A percentile compares a stretch with the other conserved stretches of the same genome.
Evolutionary conservation across 2,113 vertebrate species (phyloP).

Genomic region (Orycteropus afer): DNA sequence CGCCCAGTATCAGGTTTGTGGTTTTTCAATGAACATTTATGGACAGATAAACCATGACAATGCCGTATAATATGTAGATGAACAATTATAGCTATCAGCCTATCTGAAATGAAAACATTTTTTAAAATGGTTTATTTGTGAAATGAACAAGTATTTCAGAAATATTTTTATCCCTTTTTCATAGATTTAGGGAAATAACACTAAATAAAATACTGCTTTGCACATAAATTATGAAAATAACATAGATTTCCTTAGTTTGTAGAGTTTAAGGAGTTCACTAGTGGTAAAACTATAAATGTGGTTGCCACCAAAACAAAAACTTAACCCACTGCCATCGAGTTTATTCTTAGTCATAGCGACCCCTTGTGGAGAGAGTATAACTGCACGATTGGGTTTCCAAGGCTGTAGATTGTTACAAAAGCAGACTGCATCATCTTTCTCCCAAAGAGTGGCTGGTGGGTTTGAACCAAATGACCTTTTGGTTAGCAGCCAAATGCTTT

Average conservation of each 20-base stretch:
- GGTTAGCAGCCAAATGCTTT: too few species aligned
- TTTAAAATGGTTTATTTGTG: not conserved
- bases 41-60: not conserved
- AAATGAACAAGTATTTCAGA: not conserved
- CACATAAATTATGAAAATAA: not conserved
- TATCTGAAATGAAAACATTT: not conserved
- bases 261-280: not conserved
- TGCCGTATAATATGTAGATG: not conserved
- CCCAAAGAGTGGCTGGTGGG: too few species aligned
- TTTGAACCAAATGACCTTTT: too few species aligned
- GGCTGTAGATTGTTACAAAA: too few species aligned
- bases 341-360: too few species aligned
- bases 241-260: not conserved
- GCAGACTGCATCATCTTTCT: too few species aligned
- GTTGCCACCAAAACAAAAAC: too few species aligned
- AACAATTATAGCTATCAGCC: not conserved
- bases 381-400: too few species aligned
- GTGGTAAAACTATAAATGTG: too few species aligned
- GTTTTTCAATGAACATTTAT: not conserved
- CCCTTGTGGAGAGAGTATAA: too few species aligned
- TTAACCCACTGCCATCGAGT: too few species aligned
- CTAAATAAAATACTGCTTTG: not conserved
- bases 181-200: not conserved
- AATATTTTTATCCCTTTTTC: not conserved
- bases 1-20: not conserved